Base-by-base conservation (phyloP, 1,140 invertebrate genomes). In the Carposina sasakii region DNA sequence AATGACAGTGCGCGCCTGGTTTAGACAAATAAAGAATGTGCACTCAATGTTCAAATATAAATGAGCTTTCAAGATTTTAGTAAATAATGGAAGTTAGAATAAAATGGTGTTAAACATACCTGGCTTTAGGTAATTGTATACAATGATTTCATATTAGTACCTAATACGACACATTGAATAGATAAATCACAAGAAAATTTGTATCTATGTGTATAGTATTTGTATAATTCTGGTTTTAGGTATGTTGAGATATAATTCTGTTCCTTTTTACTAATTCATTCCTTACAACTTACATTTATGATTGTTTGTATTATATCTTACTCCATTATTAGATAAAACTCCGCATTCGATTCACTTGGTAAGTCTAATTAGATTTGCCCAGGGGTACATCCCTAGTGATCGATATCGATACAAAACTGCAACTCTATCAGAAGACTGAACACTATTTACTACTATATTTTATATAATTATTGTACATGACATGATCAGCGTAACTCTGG, bases 31-130 rank as follows among this genome's bases (percentile, higher is more conserved):
- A 81, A 78, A 63, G 68, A 75, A 78, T 76, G 71, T 70, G 78
- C 81, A 84, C 81, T 77, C 76, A 79, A 84, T 84, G 81, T 84
- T 84, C 81, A 84, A 84, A 84, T 82, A 70, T 79, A 79, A 81
- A 84, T 70, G 78, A 84, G 81, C 81, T 84, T 84, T 81, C 81
- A 81, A 84, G 64, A 72, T 81, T 79, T 81, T 84, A 84, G 78
- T 79, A 61, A 79, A 82, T 83, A 82, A 54, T 63, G 74, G 68
- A 81, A 74, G 66, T 81, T 81, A 81, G 76, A 60, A 59, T 79
- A 81, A 79, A 72, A 65, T 57, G 61, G 66, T 67, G 71, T 72
- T 63, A 69, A 74, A 69, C 76, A 71, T 71, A 71, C 64, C 76
- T 79, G 78, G 78, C 78, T 82, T 83, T 82, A 84, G 78, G 76